Evolutionary conservation across 1,140 invertebrate genomes (phyloP).

Genomic region (Saxidomus purpurata): DNA sequence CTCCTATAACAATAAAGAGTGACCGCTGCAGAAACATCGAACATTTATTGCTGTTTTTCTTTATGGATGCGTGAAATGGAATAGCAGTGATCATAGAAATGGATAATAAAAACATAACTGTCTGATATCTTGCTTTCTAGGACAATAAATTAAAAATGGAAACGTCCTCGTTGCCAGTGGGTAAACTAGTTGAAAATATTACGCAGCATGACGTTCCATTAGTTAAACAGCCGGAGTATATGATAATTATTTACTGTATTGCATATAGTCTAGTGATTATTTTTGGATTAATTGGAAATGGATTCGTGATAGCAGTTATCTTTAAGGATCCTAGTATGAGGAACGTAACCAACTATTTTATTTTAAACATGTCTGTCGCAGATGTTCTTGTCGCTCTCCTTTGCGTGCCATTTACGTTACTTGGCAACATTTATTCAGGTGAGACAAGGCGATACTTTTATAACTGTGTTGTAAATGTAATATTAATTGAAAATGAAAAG

Average conservation of each 20-base stretch:
- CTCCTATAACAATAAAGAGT: background rate
- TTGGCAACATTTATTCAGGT: constrained; percentile 50
- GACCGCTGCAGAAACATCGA: background rate
- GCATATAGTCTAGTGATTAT: constrained; percentile 51
- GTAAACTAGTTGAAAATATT: constrained; percentile 28
- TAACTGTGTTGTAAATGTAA: no score
- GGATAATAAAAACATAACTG: background rate
- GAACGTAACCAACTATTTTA: constrained; percentile 98
- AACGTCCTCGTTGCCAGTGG: background rate
- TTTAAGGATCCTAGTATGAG: constrained; percentile 93
- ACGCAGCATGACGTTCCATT: constrained; percentile 5
- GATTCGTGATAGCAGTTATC: constrained; percentile 95
- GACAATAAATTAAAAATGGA: background rate
- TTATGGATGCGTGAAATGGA: background rate
- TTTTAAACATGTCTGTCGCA: constrained; percentile 96
- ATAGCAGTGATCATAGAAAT: background rate
- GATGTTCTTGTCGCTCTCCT: constrained; percentile 97
- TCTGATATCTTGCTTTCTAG: background rate
- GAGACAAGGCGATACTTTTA: background rate
- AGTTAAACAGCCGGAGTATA: constrained; percentile 40
- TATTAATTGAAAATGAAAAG: no score
- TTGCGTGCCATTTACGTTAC: constrained; percentile 45
- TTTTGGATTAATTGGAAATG: constrained; percentile 89
- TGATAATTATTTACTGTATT: constrained; percentile 50
- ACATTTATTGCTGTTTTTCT: background rate